Evolutionary conservation across 2,113 vertebrate species (phyloP), one percentile per base, ranked within the genome.

Genomic region (Myrmecobius fasciatus): DNA sequence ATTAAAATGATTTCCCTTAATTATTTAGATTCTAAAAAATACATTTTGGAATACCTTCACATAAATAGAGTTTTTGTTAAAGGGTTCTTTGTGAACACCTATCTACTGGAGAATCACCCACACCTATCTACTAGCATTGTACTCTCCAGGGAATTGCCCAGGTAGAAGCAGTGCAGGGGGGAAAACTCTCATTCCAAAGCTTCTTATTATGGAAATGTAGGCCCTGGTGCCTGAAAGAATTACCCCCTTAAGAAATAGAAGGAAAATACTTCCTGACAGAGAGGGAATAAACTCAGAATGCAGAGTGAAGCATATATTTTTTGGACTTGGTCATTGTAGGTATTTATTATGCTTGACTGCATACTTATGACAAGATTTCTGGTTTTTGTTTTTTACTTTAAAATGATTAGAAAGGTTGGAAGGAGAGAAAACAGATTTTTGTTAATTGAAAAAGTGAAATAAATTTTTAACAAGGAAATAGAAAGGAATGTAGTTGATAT

Each of bases 1-100:
- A 94, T 97, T 93, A 94, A 97, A 97, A 95, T 49, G 52, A 96
- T 93, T 97, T 96, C 95, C 93, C 94, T 96, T 96, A 94, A 96
- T 97, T 97, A 97, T 96, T 97, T 95, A 96, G 97, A 88, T 31
- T 93, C 24, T 90, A 36, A 26, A 52, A 89, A 96, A 90, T 53
- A 56, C 91, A 46, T 43, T 94, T 75, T 92, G 90, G 89, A 90
- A 20, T 53, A 47, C 10, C 53, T 95, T 94, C 89, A 92, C 26
- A 31, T 5, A 91, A 97, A 91, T 51, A 47, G 89, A 94, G 47
- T 47, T 75, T 20, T n/a, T 43, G 51, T 12, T 92, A 96, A 60
- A 96, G 95, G 91, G 26, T 43, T 94, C 53, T 96, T 94, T 93
- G 14, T 89, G 75, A 95, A 60, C 47, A 92, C 49, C 49, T 51